These are phyloP conservation scores for Diglossa cyanea DNA, from an alignment of 2,797 vertebrate species.

Conservation along the genomic window DNA sequence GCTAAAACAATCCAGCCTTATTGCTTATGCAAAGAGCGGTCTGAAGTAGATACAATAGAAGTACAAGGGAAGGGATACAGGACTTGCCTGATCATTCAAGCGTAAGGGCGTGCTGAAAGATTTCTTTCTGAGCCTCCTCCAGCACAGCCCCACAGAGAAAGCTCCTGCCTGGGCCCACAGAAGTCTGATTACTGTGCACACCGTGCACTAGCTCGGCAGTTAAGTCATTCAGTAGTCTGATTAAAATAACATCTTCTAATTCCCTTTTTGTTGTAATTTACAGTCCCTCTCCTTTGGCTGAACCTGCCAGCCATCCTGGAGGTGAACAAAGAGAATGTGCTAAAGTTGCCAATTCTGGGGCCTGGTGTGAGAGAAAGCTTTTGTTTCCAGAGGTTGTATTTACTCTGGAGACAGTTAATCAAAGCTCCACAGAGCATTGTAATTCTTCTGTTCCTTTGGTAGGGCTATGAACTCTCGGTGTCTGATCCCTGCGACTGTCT, in stretches of 20 bases:
- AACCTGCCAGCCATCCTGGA: conserved; percentile 71
- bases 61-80: neutral
- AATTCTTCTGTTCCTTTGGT: conserved; percentile 53
- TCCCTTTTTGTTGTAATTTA: conserved; percentile 69
- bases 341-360: conserved; percentile 69
- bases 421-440: conserved; percentile 55
- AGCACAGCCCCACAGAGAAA: neutral
- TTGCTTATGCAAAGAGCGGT: neutral
- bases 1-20: neutral
- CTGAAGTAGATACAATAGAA: neutral
- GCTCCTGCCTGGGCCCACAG: neutral
- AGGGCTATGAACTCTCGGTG: conserved; percentile 1
- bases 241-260: conserved; percentile 70
- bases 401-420: conserved; percentile 68
- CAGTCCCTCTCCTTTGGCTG: conserved; percentile 72
- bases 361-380: conserved; percentile 64
- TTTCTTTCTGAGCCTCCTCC: conserved; percentile 32
- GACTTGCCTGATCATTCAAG: conserved; percentile 25
- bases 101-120: conserved; percentile 46
- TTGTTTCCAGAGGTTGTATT: conserved; percentile 69
- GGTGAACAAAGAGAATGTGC: conserved; percentile 71
- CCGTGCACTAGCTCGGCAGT: neutral
- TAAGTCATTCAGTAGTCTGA: conserved; percentile 64
- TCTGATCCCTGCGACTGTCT: conserved; percentile 22
- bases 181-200: conserved; percentile 30